Evolutionary conservation across 2,888 invertebrate genomes (phyloP).

Genomic region (Ashinkailepas kermadecensis): DNA sequence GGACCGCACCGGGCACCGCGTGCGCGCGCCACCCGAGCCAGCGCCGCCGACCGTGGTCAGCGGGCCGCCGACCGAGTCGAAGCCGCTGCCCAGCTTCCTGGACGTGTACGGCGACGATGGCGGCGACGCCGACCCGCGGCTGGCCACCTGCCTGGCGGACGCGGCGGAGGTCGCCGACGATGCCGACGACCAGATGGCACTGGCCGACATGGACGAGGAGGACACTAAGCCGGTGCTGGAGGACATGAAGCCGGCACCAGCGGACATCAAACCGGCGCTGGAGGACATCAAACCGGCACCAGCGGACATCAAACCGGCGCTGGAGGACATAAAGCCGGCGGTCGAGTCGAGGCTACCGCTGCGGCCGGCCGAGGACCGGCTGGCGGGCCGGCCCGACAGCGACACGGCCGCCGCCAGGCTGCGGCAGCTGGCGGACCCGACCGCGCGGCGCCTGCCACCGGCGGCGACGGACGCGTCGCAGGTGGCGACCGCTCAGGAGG

Average conservation of each 20-base stretch:
- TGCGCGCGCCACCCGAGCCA: background rate
- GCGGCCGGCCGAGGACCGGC: no score
- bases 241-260: background rate
- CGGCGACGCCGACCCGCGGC: background rate
- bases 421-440: no score
- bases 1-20: background rate
- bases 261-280: background rate
- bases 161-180: background rate
- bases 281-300: background rate
- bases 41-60: background rate
- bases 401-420: no score
- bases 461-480: no score
- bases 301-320: background rate
- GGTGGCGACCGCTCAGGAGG: no score
- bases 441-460: no score
- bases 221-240: background rate
- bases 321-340: no score
- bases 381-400: no score
- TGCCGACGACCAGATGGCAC: no score
- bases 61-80: background rate
- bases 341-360: no score
- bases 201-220: background rate
- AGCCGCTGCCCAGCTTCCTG: background rate
- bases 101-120: conserved; percentile 2
- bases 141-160: background rate